Evolutionary conservation across 2,888 invertebrate species (phyloP).

Genomic region (Lasioglossum oenotherae): DNA sequence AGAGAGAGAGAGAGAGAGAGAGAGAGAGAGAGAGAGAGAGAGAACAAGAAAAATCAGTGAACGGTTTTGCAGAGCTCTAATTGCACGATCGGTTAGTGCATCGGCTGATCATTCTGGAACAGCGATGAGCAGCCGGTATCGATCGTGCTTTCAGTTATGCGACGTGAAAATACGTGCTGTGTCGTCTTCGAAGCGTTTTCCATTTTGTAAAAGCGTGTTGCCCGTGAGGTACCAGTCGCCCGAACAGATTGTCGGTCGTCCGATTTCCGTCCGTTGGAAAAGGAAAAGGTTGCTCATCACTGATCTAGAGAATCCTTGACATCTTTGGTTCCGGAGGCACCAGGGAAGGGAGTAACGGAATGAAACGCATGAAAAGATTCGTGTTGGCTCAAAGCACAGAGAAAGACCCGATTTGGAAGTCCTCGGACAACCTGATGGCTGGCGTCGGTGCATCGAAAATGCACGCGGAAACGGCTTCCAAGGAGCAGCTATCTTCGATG

Average conservation of each 20-base stretch:
- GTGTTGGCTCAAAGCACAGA: conserved; percentile 81
- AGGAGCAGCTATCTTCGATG: conserved; percentile 42
- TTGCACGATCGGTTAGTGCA: background rate
- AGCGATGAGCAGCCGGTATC: background rate
- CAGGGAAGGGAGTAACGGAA: conserved; percentile 47
- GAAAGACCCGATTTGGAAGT: conserved; percentile 81
- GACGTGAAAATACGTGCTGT: background rate
- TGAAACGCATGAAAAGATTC: conserved; percentile 83
- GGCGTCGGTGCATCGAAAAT: conserved; percentile 73
- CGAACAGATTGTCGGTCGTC: background rate
- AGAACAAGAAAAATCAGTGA: background rate
- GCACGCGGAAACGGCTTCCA: conserved; percentile 58
- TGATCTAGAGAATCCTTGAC: conserved; percentile 9
- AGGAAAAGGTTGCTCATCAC: background rate
- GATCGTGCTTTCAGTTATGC: background rate
- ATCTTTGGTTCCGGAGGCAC: background rate
- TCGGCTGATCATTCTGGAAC: background rate
- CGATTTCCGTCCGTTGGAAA: background rate
- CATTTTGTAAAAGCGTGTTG: background rate
- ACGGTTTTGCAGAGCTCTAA: background rate
- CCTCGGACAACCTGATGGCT: conserved; percentile 79
- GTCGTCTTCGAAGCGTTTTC: background rate
- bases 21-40: background rate
- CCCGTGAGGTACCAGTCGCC: background rate
- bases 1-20: background rate